Conservation (phyloP, 2,888 invertebrate species). For the Drosophila stalkeri region DNA sequence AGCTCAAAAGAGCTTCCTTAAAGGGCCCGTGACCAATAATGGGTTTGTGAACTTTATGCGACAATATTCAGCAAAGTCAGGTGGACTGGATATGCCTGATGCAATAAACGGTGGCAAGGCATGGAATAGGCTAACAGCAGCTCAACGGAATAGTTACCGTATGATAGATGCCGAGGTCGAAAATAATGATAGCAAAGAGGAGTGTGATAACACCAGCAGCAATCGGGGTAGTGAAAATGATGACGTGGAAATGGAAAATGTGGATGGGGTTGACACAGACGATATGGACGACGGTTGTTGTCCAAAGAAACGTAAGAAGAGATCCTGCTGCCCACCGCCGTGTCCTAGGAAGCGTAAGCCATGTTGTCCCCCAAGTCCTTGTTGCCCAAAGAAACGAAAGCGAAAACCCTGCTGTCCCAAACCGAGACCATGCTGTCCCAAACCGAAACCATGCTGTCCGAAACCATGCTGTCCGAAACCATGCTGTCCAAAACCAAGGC, state of each 20-base stretch:
- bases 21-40: constrained; percentile 18
- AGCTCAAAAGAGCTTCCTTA: constrained; percentile 6
- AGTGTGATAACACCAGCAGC: background rate
- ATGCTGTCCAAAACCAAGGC: background rate
- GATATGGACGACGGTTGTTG: no score
- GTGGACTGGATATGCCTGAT: background rate
- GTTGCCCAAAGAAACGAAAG: background rate
- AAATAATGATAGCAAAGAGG: no score
- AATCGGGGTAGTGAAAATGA: background rate
- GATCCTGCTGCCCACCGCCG: no score
- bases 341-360: background rate
- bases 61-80: background rate
- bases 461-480: background rate
- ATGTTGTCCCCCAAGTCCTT: background rate
- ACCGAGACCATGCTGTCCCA: background rate
- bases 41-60: constrained; percentile 20
- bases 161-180: background rate
- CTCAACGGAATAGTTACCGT: constrained; percentile 1
- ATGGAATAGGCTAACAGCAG: constrained; percentile 8
- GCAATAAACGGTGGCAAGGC: background rate
- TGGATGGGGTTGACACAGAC: no score
- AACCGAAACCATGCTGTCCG: background rate
- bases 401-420: background rate
- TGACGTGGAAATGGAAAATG: background rate
- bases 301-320: no score